Evolutionary conservation across 2,797 vertebrate genomes (phyloP).

Genomic region (Carcharodon carcharias): DNA sequence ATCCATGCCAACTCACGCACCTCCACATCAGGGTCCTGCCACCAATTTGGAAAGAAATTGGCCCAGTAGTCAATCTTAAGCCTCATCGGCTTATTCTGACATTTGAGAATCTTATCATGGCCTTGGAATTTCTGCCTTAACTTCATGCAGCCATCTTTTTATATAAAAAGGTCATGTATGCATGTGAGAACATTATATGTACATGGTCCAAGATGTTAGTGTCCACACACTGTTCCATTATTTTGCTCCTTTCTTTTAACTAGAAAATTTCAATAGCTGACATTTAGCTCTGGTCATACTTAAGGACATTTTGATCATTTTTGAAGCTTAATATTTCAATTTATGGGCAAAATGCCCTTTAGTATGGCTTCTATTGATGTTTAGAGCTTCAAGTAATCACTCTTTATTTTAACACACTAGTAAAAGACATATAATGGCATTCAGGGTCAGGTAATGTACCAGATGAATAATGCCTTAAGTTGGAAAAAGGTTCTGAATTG

Average conservation of each 20-base stretch:
- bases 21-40: too few relatives aligned
- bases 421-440: background rate
- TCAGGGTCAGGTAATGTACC: background rate
- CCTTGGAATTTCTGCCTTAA: too few relatives aligned
- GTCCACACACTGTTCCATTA: background rate
- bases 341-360: background rate
- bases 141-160: background rate
- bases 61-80: too few relatives aligned
- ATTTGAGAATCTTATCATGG: too few relatives aligned
- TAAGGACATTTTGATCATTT: background rate
- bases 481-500: background rate
- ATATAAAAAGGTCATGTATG: background rate
- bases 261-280: background rate
- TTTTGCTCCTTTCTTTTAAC: background rate
- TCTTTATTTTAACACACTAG: background rate
- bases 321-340: background rate
- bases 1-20: too few relatives aligned
- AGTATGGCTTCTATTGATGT: background rate
- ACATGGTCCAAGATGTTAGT: background rate
- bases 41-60: too few relatives aligned
- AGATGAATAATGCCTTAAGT: background rate
- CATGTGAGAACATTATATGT: background rate
- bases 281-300: background rate
- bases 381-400: background rate
- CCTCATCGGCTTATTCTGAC: too few relatives aligned